Base-by-base conservation (phyloP, 2,113 vertebrate genomes). In the Oostethus manadensis region DNA sequence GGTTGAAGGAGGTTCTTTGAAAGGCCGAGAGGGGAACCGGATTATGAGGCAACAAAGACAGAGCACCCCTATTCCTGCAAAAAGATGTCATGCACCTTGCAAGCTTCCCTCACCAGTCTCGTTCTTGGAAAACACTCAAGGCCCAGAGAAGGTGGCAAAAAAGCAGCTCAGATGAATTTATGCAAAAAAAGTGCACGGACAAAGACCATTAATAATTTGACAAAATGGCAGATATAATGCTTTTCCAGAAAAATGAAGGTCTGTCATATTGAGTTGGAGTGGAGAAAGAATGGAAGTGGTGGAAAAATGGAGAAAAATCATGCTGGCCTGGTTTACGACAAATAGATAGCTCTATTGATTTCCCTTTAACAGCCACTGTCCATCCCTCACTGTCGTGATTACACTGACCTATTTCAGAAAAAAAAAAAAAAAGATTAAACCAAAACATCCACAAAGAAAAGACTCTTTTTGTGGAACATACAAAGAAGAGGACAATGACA, bases 271-370 rank as follows among this genome's bases (percentile, higher is more conserved):
- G 86, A 86, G 77, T 58, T 77, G 78, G 76, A 66, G 79, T 68
- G 77, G 76, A 73, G 72, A 84, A 86, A 85, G 73, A 74, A 78
- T 70, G 68, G 74, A 67, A 74, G 71, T 40, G 50, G 72, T 78
- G 73, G 63, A 78, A 83, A 84, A 87, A 89, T 81, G 62, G 84
- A 88, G 87, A 89, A 88, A 89, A 89, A 89, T 89, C 85, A 87
- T 49, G 79, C 80, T 90, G 88, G 86, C 86, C 88, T 90, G 88
- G 87, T 91, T 89, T 80, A 89, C 75, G 84, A 89, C 87, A 90
- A 90, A 91, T 89, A 90, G 87, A 90, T 88, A 86, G 83, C 87
- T 90, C 88, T 86, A 89, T 90, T 91, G 88, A 90, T 90, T 87
- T 89, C 82, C 81, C 81, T 89, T 86, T 89, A 89, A 80, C 84